Base-by-base conservation (phyloP, 2,888 invertebrate species). In the Escarpia spicata region DNA sequence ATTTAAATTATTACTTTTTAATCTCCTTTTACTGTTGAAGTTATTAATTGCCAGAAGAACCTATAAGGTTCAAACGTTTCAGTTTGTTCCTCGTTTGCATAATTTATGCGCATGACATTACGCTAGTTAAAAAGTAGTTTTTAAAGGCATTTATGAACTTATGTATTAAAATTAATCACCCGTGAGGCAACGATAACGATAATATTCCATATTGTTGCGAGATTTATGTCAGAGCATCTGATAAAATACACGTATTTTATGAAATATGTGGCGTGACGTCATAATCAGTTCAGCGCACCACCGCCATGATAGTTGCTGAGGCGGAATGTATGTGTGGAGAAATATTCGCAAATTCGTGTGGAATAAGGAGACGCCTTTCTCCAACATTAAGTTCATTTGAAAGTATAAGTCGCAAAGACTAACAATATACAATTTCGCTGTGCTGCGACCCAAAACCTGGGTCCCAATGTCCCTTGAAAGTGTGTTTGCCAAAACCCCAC, bases 401-500 rank as follows among this genome's bases (percentile, higher is more conserved):
- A 93, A 93, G 93, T 92, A 90, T 91, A 93, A 93, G 93, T 91
- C 92, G 92, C 92, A 93, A 92, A 93, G 93, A 93, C 91, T 92
- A 92, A 43, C 91, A 93, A 92, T 92, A 92, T 90, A 91, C 91
- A 89, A 91, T 92, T 92, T 92, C 75, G 75, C 92, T 89, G 92
- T 52, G 92, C 92, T 92, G 91, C 92, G 60, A 90, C 93, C 93
- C 92, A 60, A 90, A 90, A 52, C n/a, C 31, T 58, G 89, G 31
- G 92, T 90, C 45, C 93, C 94, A 93, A 95, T 95, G 95, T 94
- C 95, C 95, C 95, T 95, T 94, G 95, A 95, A 95, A 95, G 95
- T 94, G 95, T 95, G 94, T 94, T 95, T 94, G 94, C 94, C 93
- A 94, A 94, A 52, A 92, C 93, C 93, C 94, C 94, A 89, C 92